Evolutionary conservation across 1,140 invertebrate species (phyloP).

Genomic region (Drosophila kepulauana): DNA sequence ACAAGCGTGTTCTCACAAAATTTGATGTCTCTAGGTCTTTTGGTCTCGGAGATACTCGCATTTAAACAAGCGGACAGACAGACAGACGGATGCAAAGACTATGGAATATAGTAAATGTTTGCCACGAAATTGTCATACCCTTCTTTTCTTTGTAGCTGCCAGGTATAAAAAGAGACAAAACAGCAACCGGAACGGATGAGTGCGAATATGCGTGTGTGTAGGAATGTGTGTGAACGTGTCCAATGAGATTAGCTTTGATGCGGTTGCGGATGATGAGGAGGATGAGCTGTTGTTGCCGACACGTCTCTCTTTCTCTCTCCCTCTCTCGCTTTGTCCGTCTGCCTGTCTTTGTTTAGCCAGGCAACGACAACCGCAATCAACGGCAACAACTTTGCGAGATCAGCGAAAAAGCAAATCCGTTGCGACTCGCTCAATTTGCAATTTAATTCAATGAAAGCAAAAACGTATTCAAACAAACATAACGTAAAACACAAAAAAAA

Average conservation of each 20-base stretch:
- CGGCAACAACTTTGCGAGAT: constrained; percentile 22
- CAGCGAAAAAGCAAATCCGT: constrained; percentile 54
- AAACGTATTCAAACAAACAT: constrained; percentile 9
- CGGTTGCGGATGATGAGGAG: constrained; percentile 35
- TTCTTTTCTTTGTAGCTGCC: not conserved
- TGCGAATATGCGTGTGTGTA: not conserved
- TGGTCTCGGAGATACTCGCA: too few relatives aligned
- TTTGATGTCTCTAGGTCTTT: too few relatives aligned
- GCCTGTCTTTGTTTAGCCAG: constrained; percentile 9
- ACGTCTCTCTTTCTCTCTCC: not conserved
- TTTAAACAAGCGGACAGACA: too few relatives aligned
- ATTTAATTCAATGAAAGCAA: constrained; percentile 77
- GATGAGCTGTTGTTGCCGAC: constrained; percentile 43
- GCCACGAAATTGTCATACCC: not conserved
- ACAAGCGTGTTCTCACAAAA: too few relatives aligned
- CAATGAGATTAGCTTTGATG: constrained; percentile 37
- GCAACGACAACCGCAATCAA: constrained; percentile 17
- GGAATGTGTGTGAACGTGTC: constrained; percentile 31
- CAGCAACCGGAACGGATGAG: constrained; percentile 37
- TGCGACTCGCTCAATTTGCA: constrained; percentile 63
- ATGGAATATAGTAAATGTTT: too few relatives aligned
- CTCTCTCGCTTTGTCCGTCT: not conserved
- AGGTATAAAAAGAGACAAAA: constrained; percentile 19
- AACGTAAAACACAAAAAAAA: constrained; percentile 27
- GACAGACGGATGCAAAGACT: too few relatives aligned